These are phyloP conservation scores for Ricordea florida DNA, from an alignment of 92 coral and sea anemone genomes.

Conservation along the genomic window DNA sequence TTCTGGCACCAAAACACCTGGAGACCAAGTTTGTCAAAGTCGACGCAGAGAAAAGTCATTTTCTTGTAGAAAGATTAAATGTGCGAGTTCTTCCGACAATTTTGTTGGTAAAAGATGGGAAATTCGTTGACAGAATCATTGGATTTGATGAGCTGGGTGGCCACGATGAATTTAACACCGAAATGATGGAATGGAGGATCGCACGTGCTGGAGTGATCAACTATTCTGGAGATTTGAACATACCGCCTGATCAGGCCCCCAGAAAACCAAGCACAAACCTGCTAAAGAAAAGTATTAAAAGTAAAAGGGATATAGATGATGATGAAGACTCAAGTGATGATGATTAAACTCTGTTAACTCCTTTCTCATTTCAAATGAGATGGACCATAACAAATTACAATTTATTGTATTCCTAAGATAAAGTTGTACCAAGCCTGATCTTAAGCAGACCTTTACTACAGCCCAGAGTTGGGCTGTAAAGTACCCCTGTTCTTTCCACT, in stretches of 20 bases:
- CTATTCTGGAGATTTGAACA: constrained; percentile 87
- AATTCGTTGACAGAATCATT: constrained; percentile 88
- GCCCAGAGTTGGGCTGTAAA: no score
- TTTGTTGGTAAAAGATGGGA: constrained; percentile 85
- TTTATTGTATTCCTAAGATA: no score
- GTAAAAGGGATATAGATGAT: constrained; percentile 53
- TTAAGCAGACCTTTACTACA: no score
- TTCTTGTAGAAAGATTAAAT: constrained; percentile 78
- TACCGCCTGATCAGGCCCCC: constrained; percentile 74
- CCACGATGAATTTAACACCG: constrained; percentile 88
- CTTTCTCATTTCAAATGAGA: no score
- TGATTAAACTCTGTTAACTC: constrained; percentile 38
- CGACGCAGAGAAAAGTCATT: constrained; percentile 84
- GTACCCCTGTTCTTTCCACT: no score
- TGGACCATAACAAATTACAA: no score
- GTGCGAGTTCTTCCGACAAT: constrained; percentile 88
- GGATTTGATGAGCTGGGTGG: constrained; percentile 99
- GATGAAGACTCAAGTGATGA: constrained; percentile 87
- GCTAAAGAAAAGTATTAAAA: constrained; percentile 70
- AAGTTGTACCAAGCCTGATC: no score
- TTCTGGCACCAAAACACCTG: constrained; percentile 93
- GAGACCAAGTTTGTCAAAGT: constrained; percentile 95
- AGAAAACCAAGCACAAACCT: constrained; percentile 60
- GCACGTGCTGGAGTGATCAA: constrained; percentile 90
- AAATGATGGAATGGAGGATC: constrained; percentile 96